Conservation (phyloP, 1,140 invertebrate genomes). For the Ridgeia piscesae region DNA sequence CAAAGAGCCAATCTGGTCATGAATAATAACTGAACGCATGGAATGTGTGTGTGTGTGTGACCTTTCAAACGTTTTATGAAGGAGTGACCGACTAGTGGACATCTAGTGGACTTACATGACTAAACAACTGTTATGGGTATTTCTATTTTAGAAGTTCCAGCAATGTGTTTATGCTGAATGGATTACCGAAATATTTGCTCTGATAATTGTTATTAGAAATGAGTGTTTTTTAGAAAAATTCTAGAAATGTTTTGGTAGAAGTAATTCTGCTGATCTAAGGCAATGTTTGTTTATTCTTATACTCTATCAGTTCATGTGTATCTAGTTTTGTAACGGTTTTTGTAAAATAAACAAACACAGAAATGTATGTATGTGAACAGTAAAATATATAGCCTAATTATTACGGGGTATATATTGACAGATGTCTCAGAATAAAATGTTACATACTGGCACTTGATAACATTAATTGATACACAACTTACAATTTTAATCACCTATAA, state of each 20-base stretch:
- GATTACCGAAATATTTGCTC: neutral
- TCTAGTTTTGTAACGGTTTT: too few relatives aligned
- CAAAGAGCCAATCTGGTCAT: neutral
- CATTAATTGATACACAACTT: neutral
- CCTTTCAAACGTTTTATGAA: neutral
- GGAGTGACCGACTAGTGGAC: neutral
- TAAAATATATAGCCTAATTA: neutral
- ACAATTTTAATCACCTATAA: neutral
- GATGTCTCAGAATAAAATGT: neutral
- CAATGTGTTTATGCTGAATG: neutral
- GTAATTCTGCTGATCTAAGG: too few relatives aligned
- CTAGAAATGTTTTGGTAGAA: too few relatives aligned
- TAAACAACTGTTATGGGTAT: neutral
- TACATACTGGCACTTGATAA: neutral
- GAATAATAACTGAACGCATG: neutral
- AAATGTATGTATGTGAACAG: too few relatives aligned
- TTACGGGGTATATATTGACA: neutral
- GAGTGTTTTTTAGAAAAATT: neutral
- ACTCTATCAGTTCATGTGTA: too few relatives aligned
- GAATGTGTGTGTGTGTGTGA: too few relatives aligned
- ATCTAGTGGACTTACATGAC: neutral
- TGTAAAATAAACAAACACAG: too few relatives aligned
- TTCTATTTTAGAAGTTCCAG: neutral
- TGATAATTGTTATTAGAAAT: neutral
- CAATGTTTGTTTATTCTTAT: too few relatives aligned